phyloP scores from a whole-genome alignment of 2,113 vertebrate species.

The Argyrosomus japonicus region DNA sequence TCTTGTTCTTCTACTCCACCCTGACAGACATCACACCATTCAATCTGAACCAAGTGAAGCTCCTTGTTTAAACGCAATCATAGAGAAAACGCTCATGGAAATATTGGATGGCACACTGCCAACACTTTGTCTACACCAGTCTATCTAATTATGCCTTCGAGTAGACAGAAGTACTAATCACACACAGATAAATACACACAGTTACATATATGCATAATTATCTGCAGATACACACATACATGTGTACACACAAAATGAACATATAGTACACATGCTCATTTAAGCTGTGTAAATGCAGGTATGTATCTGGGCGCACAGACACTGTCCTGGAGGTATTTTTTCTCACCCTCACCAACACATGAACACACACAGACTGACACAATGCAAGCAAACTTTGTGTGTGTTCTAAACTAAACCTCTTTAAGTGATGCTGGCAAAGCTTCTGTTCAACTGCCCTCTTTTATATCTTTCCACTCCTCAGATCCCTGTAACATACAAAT shows the following conservation, averaged over 20 bases:
- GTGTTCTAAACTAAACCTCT: conserved; percentile 3
- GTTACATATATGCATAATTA: background rate
- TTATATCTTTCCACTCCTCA: background rate
- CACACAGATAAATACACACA: conserved; percentile 23
- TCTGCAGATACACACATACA: background rate
- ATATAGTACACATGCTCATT: background rate
- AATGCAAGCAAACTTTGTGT: too few species aligned
- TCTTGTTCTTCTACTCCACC: conserved; percentile 5
- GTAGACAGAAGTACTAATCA: conserved; percentile 25
- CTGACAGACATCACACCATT: conserved; percentile 20
- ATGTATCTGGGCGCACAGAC: too few species aligned
- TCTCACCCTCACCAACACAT: too few species aligned
- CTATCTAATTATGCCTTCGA: conserved; percentile 47
- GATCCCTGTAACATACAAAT: background rate
- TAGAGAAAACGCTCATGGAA: conserved; percentile 19
- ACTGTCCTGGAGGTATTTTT: too few species aligned
- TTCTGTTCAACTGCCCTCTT: background rate
- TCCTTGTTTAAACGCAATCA: conserved; percentile 22
- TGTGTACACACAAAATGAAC: background rate
- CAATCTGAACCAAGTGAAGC: background rate
- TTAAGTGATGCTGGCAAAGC: background rate
- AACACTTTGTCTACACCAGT: conserved; percentile 51
- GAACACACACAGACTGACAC: too few species aligned
- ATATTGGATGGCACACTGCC: conserved; percentile 34
- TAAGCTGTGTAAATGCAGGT: too few species aligned